Percentiles rank a stretch among this genome's conserved stretches.
Conservation (phyloP, 2,113 vertebrate genomes). For the Sprattus sprattus region DNA sequence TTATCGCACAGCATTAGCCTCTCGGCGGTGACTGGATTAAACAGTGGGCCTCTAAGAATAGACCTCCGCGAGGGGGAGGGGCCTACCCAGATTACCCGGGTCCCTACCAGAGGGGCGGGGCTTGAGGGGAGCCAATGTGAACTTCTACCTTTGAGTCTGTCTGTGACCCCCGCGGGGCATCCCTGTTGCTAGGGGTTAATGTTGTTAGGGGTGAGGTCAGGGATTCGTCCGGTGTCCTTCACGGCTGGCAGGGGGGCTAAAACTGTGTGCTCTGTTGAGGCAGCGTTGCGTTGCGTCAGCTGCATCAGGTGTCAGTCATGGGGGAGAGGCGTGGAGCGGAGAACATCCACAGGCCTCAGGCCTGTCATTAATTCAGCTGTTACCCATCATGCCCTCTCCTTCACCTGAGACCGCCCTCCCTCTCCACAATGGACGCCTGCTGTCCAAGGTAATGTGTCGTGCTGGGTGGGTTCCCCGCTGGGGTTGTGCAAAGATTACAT, state of each 20-base stretch:
- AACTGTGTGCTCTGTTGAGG: background rate
- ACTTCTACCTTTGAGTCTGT: background rate
- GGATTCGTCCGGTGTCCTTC: background rate
- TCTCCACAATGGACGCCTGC: background rate
- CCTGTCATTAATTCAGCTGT: conserved; percentile 10
- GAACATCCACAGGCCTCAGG: background rate
- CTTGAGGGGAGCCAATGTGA: background rate
- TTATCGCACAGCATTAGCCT: background rate
- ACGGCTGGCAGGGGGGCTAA: background rate
- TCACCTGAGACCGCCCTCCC: background rate
- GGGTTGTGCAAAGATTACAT: background rate
- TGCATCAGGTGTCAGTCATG: background rate
- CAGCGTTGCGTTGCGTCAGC: background rate
- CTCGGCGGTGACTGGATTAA: background rate
- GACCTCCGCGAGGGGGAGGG: background rate
- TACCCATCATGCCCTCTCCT: conserved; percentile 19
- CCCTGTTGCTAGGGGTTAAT: background rate
- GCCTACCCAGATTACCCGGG: background rate
- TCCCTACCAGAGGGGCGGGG: background rate
- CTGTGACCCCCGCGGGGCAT: background rate
- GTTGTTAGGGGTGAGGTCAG: background rate
- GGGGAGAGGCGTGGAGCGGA: background rate
- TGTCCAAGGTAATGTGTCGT: background rate
- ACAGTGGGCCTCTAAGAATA: background rate
- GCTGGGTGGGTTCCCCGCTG: background rate